Evolutionary conservation across 2,797 vertebrate species (phyloP).

Genomic region (Danio choprae): DNA sequence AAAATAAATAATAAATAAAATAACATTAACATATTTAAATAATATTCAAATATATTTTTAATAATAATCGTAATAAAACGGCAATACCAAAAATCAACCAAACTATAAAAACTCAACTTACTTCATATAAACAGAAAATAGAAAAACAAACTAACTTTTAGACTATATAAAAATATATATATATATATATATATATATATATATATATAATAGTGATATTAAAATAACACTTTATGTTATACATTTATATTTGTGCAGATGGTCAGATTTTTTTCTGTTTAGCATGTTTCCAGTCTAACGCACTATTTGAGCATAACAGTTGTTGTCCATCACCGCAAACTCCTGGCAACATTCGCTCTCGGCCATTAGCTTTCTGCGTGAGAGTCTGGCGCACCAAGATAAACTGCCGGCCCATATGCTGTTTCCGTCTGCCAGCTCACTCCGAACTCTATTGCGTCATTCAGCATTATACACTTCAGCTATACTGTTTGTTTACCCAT

Average conservation of each 20-base stretch:
- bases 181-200: too few species aligned
- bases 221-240: background rate
- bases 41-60: too few species aligned
- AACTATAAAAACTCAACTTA: too few species aligned
- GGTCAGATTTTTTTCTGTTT: background rate
- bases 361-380: slow-evolving; percentile 58
- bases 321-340: slow-evolving; percentile 56
- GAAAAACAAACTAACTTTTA: too few species aligned
- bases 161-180: too few species aligned
- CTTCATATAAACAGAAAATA: too few species aligned
- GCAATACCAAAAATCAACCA: too few species aligned
- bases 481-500: slow-evolving; percentile 72
- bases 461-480: slow-evolving; percentile 37
- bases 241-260: background rate
- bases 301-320: slow-evolving; percentile 40
- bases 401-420: slow-evolving; percentile 48
- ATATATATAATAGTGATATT: too few species aligned
- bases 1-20: too few species aligned
- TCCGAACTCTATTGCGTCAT: slow-evolving; percentile 13
- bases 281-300: slow-evolving; percentile 17
- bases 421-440: slow-evolving; percentile 33
- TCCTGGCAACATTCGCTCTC: slow-evolving; percentile 57
- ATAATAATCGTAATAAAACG: too few species aligned
- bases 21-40: too few species aligned
- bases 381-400: slow-evolving; percentile 54